Percentiles rank a stretch among this genome's conserved stretches.
Evolutionary conservation across 1,140 invertebrate species (phyloP).

Genomic region (Oreohelix idahoensis): DNA sequence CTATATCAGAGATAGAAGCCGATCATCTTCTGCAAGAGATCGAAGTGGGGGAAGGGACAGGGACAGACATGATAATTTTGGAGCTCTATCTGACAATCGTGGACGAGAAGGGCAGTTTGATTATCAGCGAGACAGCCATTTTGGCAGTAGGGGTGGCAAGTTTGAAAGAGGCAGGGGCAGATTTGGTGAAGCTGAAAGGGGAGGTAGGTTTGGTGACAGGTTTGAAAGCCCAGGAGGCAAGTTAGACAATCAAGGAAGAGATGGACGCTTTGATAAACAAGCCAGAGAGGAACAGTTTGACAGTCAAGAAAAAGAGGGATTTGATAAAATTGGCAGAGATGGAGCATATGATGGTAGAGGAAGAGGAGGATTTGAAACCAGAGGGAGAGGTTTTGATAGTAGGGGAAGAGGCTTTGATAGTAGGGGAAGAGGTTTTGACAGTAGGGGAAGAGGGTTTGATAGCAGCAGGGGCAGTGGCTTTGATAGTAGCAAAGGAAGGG

Average conservation of each 20-base stretch:
- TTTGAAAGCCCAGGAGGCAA: background rate
- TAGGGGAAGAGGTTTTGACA: background rate
- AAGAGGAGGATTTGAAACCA: background rate
- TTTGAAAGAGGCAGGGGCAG: slow-evolving; percentile 15
- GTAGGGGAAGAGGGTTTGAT: background rate
- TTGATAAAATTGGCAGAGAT: background rate
- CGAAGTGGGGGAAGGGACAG: slow-evolving; percentile 19
- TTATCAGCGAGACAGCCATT: background rate
- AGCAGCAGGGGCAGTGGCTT: background rate
- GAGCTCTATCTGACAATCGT: background rate
- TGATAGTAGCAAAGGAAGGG: background rate
- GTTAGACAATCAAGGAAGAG: background rate
- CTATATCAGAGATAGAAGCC: slow-evolving; percentile 8
- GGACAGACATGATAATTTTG: background rate
- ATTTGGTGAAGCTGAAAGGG: background rate
- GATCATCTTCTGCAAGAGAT: background rate
- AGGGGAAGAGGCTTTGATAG: background rate
- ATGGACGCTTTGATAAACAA: background rate
- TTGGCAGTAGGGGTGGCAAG: slow-evolving; percentile 4
- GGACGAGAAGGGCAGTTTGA: background rate
- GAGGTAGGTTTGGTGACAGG: slow-evolving; percentile 16
- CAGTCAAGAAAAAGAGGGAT: background rate
- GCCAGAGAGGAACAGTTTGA: background rate
- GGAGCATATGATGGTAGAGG: background rate
- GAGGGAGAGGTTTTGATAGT: background rate